Conservation (phyloP, 2,888 invertebrate species). For the Anodontia alba region DNA sequence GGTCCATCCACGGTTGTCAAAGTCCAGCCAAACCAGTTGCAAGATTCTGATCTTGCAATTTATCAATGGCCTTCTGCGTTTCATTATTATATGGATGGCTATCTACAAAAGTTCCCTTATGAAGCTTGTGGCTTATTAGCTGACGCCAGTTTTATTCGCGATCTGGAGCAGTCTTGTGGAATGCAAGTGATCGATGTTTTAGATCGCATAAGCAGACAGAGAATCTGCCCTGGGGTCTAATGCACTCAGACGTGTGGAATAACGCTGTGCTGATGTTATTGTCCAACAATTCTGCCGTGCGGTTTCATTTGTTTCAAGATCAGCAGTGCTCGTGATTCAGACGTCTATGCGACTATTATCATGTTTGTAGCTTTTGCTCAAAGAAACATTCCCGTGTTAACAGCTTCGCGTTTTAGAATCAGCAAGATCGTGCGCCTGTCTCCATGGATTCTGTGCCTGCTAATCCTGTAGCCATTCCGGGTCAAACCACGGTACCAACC, state of each 20-base stretch:
- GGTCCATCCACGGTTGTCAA: neutral
- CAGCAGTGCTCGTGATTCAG: neutral
- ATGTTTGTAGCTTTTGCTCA: neutral
- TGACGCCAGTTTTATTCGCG: neutral
- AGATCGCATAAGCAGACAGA: conserved; percentile 5
- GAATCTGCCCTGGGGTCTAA: conserved; percentile 1
- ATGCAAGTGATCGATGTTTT: neutral
- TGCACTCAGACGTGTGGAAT: neutral
- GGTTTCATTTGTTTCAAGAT: neutral
- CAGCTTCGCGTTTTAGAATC: neutral
- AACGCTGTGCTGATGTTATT: neutral
- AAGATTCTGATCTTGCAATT: neutral
- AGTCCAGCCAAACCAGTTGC: neutral
- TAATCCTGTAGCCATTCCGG: neutral
- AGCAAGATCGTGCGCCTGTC: neutral
- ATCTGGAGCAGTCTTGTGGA: neutral
- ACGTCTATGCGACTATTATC: neutral
- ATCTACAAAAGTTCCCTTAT: neutral
- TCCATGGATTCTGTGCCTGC: neutral
- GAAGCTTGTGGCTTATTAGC: neutral
- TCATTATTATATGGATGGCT: conserved; percentile 15
- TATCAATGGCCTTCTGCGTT: neutral
- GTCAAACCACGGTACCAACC: neutral
- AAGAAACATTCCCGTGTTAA: conserved; percentile 3
- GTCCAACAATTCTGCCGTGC: neutral